Conservation (phyloP, 2,888 invertebrate genomes). For the Agrotis puta region DNA sequence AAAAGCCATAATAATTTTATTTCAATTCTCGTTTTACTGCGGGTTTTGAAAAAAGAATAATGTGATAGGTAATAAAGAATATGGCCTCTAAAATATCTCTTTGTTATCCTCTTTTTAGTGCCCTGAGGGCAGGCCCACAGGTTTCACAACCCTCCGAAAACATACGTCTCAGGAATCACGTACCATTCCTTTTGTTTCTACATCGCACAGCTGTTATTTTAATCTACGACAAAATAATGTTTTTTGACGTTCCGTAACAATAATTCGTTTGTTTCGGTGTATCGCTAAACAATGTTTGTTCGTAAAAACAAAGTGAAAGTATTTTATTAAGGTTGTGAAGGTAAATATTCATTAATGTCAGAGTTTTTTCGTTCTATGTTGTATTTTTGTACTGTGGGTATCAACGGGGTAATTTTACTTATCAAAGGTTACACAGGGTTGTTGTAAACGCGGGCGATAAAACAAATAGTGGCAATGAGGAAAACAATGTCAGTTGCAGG, state of each 20-base stretch:
- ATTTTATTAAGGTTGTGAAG: constrained; percentile 50
- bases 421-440: constrained; percentile 34
- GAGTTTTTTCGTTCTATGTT: constrained; percentile 44
- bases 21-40: constrained; percentile 40
- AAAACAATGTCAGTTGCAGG: neutral
- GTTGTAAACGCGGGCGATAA: constrained; percentile 24
- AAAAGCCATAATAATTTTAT: constrained; percentile 37
- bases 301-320: constrained; percentile 48
- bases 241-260: constrained; percentile 15
- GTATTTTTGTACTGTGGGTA: constrained; percentile 35
- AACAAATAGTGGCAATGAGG: constrained; percentile 9
- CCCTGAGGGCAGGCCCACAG: neutral
- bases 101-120: constrained; percentile 50
- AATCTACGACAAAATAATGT: constrained; percentile 19
- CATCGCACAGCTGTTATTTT: constrained; percentile 19
- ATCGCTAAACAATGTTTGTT: constrained; percentile 40
- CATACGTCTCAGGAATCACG: neutral
- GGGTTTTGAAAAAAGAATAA: constrained; percentile 48
- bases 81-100: constrained; percentile 45
- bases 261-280: constrained; percentile 22
- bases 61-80: constrained; percentile 49
- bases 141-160: constrained; percentile 16
- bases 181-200: constrained; percentile 15
- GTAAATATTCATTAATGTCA: constrained; percentile 53
- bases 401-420: constrained; percentile 49